Conservation (phyloP, 53 echinoderm and acorn worm genomes). For the Astropecten irregularis region DNA sequence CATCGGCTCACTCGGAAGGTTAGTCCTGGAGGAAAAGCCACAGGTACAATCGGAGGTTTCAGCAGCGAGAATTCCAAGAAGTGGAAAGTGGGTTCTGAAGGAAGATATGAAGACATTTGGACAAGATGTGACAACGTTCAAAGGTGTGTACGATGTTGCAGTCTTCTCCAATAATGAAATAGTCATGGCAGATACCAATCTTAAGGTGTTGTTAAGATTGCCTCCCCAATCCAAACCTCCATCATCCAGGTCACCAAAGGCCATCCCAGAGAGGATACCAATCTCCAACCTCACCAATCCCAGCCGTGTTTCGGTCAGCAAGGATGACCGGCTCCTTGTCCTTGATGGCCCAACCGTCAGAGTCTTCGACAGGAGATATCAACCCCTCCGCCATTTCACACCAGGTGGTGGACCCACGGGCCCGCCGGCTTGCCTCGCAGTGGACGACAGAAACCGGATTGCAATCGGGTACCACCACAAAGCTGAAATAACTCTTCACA, state of each 20-base stretch:
- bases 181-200: not conserved
- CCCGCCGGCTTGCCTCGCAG: slow-evolving; percentile 40
- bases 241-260: too few relatives aligned
- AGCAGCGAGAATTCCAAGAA: not conserved
- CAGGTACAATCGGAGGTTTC: too few relatives aligned
- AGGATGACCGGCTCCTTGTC: not conserved
- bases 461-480: slow-evolving; percentile 8
- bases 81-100: not conserved
- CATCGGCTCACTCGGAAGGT: not conserved
- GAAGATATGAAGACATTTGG: not conserved
- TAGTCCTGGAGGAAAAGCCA: slow-evolving; percentile 6
- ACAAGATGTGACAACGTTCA: not conserved
- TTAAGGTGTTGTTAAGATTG: too few relatives aligned
- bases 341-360: not conserved
- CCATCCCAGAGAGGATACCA: too few relatives aligned
- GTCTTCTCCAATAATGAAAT: slow-evolving; percentile 9
- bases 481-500: slow-evolving; percentile 18
- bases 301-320: not conserved
- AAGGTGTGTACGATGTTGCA: too few relatives aligned
- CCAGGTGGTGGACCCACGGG: too few relatives aligned
- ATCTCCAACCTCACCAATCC: too few relatives aligned
- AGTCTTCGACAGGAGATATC: not conserved
- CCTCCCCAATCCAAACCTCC: too few relatives aligned
- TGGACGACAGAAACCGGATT: slow-evolving; percentile 12
- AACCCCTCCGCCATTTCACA: not conserved